Evolutionary conservation across 1,140 invertebrate species (phyloP).

Genomic region (Drosophila santomea): DNA sequence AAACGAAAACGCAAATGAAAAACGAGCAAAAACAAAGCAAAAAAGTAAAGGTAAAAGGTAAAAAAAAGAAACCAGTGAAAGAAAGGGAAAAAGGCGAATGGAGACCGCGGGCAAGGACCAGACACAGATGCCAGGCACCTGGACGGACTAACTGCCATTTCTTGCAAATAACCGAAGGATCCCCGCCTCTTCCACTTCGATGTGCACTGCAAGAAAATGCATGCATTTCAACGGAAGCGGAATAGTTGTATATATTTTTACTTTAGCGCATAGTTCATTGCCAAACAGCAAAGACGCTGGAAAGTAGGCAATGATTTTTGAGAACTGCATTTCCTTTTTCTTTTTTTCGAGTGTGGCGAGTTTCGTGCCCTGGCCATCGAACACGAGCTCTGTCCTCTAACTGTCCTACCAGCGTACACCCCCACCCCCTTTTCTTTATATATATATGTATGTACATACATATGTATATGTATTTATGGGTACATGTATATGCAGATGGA

Average conservation of each 20-base stretch:
- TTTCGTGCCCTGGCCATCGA: constrained; percentile 45
- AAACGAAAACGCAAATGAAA: constrained; percentile 8
- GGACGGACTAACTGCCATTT: constrained; percentile 58
- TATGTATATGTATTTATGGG: not conserved
- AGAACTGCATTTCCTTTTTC: too few species aligned
- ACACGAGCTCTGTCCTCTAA: constrained; percentile 50
- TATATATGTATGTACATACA: not conserved
- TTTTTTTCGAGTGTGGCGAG: constrained; percentile 13
- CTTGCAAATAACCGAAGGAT: constrained; percentile 43
- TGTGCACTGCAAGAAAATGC: not conserved
- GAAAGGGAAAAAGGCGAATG: constrained; percentile 4
- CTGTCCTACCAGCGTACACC: constrained; percentile 27
- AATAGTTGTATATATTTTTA: too few species aligned
- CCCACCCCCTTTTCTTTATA: not conserved
- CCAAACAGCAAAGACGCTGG: too few species aligned
- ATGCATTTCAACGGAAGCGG: too few species aligned
- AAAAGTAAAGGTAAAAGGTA: not conserved
- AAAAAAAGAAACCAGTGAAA: not conserved
- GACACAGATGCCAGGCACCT: constrained; percentile 48
- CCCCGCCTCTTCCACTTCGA: constrained; percentile 2
- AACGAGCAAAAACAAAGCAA: constrained; percentile 8
- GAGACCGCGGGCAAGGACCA: constrained; percentile 41
- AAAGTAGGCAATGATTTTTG: not conserved
- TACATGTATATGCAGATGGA: not conserved
- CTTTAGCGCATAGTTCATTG: too few species aligned